These are phyloP conservation scores for Paragorgia papillata DNA, from an alignment of 92 coral and sea anemone genomes.

Conservation along the genomic window DNA sequence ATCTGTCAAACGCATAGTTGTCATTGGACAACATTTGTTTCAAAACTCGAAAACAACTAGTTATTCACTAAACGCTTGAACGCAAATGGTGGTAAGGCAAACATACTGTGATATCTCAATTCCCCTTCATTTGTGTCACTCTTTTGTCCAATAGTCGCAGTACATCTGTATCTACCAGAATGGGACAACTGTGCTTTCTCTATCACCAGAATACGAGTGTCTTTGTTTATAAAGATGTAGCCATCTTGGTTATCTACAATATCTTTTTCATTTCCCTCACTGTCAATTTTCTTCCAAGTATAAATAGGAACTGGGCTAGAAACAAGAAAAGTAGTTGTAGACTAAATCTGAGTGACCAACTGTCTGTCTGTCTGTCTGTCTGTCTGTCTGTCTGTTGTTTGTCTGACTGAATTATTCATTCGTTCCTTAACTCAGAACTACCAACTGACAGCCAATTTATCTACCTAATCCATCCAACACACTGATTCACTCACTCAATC, in stretches of 20 bases:
- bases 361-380: no score
- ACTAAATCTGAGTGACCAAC: no score
- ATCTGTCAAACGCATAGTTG: no score
- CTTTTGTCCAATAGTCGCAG: slow-evolving; percentile 17
- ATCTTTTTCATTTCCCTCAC: slow-evolving; percentile 12
- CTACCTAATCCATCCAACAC: no score
- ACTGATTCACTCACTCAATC: no score
- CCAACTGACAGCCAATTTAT: no score
- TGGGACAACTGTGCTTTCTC: not conserved
- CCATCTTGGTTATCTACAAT: slow-evolving; percentile 51
- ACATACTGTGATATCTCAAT: slow-evolving; percentile 13
- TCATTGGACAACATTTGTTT: no score
- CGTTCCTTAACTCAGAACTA: no score
- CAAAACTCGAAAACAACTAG: no score
- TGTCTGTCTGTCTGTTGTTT: no score
- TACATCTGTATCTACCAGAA: slow-evolving; percentile 24
- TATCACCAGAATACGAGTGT: slow-evolving; percentile 15
- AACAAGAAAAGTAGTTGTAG: not conserved
- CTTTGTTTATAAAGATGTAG: not conserved
- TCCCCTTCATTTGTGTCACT: slow-evolving; percentile 6
- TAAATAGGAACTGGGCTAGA: slow-evolving; percentile 46
- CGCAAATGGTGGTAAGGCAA: not conserved
- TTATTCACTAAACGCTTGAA: no score
- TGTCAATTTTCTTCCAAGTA: slow-evolving; percentile 41
- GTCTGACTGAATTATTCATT: no score